Conservation (phyloP, 2,888 invertebrate species). For the Cryptus viduatorius region DNA sequence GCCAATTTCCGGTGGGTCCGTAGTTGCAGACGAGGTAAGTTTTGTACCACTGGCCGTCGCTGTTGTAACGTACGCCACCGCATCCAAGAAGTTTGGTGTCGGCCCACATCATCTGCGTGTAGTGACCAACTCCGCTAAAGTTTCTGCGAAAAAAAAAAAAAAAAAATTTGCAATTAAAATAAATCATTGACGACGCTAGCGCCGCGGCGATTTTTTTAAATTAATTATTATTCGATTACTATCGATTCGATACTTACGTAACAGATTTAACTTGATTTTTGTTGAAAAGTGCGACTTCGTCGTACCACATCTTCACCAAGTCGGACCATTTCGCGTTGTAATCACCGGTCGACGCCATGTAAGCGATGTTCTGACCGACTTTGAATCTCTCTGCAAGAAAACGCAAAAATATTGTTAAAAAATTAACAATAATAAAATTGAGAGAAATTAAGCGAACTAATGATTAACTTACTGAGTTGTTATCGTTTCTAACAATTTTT, state of each 20-base stretch:
- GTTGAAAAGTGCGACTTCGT: slow-evolving; percentile 80
- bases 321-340: background rate
- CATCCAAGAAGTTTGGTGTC: slow-evolving; percentile 85
- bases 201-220: too few species aligned
- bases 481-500: background rate
- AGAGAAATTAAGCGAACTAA: too few species aligned
- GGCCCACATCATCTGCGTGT: slow-evolving; percentile 86
- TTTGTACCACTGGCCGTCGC: slow-evolving; percentile 67
- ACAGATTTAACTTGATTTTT: slow-evolving; percentile 51
- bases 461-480: too few species aligned
- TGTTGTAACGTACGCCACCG: slow-evolving; percentile 83
- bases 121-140: slow-evolving; percentile 78
- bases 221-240: too few species aligned
- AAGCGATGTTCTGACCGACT: slow-evolving; percentile 71
- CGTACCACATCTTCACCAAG: slow-evolving; percentile 82
- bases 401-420: background rate
- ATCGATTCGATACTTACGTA: slow-evolving; percentile 23
- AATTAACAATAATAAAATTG: background rate
- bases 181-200: too few species aligned
- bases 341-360: background rate
- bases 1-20: slow-evolving; percentile 83
- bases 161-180: too few species aligned
- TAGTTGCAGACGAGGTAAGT: slow-evolving; percentile 84
- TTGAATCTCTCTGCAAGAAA: slow-evolving; percentile 48
- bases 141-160: background rate